These are phyloP conservation scores for Sylvicola cinctus DNA, from an alignment of 2,888 invertebrate genomes.

Conservation along the genomic window DNA sequence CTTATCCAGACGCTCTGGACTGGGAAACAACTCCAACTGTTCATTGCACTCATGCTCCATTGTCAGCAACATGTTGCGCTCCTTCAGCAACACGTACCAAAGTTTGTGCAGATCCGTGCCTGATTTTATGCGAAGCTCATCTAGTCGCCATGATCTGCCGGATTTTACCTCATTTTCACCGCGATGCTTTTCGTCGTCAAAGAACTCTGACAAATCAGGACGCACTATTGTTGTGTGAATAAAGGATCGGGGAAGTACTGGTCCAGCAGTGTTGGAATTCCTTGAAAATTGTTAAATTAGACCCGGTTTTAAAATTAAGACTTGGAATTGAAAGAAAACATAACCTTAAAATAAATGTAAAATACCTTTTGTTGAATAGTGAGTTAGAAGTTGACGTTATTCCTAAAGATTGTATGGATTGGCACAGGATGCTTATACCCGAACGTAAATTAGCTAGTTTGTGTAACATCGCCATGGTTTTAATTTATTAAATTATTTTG, in stretches of 20 bases:
- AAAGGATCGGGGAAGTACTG: not conserved
- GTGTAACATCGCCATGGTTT: no score
- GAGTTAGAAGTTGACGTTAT: no score
- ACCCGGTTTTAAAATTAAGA: no score
- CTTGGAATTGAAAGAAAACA: no score
- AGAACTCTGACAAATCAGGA: constrained; percentile 63
- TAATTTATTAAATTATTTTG: no score
- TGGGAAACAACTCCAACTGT: constrained; percentile 53
- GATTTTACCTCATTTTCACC: constrained; percentile 47
- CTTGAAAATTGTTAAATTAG: no score
- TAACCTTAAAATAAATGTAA: no score
- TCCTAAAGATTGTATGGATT: no score
- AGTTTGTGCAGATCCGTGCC: constrained; percentile 91
- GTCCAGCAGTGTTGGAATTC: no score
- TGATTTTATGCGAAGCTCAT: constrained; percentile 86
- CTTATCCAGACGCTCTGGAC: constrained; percentile 84
- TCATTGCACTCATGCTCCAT: constrained; percentile 73
- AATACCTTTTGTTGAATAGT: no score
- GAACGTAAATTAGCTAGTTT: no score
- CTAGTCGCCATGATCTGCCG: constrained; percentile 72
- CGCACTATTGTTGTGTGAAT: constrained; percentile 20
- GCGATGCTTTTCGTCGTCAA: constrained; percentile 75
- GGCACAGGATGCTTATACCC: no score
- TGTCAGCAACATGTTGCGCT: constrained; percentile 89
- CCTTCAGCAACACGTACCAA: constrained; percentile 83